phyloP scores from a whole-genome alignment of 2,113 vertebrate species.

The Ophthalmolycus amberensis region DNA sequence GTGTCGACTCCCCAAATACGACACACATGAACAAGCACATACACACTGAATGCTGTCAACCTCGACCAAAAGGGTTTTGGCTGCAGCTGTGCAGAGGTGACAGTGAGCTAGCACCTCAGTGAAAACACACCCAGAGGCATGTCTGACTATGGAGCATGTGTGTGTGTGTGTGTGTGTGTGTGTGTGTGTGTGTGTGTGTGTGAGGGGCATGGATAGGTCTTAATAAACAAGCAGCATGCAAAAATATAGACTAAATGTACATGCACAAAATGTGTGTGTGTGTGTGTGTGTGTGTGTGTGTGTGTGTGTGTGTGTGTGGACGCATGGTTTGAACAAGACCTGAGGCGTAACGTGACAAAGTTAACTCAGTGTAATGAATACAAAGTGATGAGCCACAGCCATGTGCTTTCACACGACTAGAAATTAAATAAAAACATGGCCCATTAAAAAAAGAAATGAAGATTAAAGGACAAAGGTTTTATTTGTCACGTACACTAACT shows the following conservation, averaged over 20 bases:
- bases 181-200: neutral
- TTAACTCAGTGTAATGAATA: neutral
- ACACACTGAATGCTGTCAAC: neutral
- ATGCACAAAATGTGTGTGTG: neutral
- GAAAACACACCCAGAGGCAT: slow-evolving; percentile 32
- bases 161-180: neutral
- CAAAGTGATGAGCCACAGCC: neutral
- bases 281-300: neutral
- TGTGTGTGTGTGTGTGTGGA: neutral
- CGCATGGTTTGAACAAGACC: neutral
- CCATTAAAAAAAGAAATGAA: neutral
- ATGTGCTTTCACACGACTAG: neutral
- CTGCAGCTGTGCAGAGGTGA: slow-evolving; percentile 43
- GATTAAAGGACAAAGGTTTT: neutral
- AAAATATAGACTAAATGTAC: too few species aligned
- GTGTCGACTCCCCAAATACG: neutral
- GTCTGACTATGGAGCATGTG: neutral
- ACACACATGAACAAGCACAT: neutral
- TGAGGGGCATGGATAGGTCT: too few species aligned
- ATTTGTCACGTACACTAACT: neutral
- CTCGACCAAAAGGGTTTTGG: slow-evolving; percentile 40
- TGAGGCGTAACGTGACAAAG: neutral
- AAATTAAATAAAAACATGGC: neutral
- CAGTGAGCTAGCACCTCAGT: slow-evolving; percentile 31
- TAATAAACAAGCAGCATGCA: slow-evolving; percentile 2